Conservation (phyloP, 2,888 invertebrate genomes). For the Odontomyia ornata region DNA sequence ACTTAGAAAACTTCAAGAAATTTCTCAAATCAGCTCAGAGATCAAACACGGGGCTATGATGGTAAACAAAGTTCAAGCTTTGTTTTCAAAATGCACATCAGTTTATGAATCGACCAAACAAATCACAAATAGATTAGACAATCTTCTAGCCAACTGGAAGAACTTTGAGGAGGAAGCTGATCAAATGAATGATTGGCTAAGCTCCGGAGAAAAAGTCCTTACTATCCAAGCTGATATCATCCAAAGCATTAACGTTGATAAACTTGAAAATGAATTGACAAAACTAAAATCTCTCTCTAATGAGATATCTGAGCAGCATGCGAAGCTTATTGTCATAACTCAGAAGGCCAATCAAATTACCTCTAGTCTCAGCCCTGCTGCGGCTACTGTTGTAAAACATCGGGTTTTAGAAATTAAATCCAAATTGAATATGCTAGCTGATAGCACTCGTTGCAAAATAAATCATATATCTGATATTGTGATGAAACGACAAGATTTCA, state of each 20-base stretch:
- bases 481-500: conserved; percentile 83
- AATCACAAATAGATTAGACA: conserved; percentile 80
- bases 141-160: conserved; percentile 81
- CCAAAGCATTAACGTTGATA: conserved; percentile 77
- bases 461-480: conserved; percentile 84
- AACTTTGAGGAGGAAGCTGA: conserved; percentile 81
- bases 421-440: conserved; percentile 78
- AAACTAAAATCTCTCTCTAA: conserved; percentile 83
- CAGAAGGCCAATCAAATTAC: conserved; percentile 83
- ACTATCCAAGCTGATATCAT: conserved; percentile 69
- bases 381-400: conserved; percentile 75
- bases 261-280: conserved; percentile 79
- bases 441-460: conserved; percentile 77
- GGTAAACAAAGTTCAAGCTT: conserved; percentile 84
- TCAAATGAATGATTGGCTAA: conserved; percentile 81
- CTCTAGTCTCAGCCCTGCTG: conserved; percentile 80
- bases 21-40: conserved; percentile 78
- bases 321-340: conserved; percentile 80
- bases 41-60: conserved; percentile 79
- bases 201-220: conserved; percentile 71
- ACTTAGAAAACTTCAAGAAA: conserved; percentile 76
- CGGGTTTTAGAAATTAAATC: conserved; percentile 78
- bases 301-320: conserved; percentile 86
- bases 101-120: conserved; percentile 83
- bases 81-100: conserved; percentile 84